phyloP scores from a whole-genome alignment of 2,113 vertebrate genomes.

The Piprites chloris region DNA sequence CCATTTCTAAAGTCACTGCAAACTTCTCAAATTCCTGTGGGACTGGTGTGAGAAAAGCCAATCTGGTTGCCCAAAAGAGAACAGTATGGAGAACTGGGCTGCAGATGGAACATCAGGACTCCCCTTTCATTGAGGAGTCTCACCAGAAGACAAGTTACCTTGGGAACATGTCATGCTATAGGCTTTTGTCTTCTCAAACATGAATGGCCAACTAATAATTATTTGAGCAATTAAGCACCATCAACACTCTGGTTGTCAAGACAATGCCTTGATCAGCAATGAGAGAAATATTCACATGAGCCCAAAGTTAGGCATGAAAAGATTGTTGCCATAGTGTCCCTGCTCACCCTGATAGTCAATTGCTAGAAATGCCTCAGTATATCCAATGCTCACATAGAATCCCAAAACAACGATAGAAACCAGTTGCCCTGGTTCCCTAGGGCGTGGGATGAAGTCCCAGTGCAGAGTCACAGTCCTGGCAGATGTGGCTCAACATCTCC shows the following conservation, averaged over 20 bases:
- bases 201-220: neutral
- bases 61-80: neutral
- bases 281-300: neutral
- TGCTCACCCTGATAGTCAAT: neutral
- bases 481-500: neutral
- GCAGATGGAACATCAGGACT: neutral
- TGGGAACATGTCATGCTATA: neutral
- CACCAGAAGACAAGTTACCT: neutral
- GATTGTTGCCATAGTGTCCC: neutral
- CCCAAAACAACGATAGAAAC: neutral
- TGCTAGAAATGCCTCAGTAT: neutral
- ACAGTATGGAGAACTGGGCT: neutral
- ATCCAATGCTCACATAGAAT: neutral
- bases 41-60: neutral
- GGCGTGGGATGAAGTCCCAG: neutral
- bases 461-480: neutral
- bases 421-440: neutral
- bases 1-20: neutral
- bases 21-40: neutral
- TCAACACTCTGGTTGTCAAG: neutral
- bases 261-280: neutral
- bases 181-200: rapidly evolving
- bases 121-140: neutral
- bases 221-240: neutral
- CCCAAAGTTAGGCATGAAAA: neutral